Evolutionary conservation across 2,113 vertebrate genomes (phyloP).

Genomic region (Baryphthengus martii): DNA sequence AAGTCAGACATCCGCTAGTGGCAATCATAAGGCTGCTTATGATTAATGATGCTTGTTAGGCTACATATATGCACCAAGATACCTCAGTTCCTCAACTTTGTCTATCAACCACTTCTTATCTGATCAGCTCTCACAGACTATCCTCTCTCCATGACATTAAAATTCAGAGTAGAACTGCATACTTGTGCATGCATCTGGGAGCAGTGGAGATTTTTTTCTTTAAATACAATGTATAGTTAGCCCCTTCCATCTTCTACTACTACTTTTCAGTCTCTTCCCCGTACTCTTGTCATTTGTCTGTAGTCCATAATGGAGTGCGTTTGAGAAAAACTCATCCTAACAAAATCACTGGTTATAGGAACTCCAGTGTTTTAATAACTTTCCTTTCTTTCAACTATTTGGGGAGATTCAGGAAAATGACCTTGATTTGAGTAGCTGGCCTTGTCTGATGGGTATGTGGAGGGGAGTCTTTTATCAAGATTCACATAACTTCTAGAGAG

Average conservation of each 20-base stretch:
- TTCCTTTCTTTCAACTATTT: background rate
- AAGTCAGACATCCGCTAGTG: background rate
- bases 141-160: background rate
- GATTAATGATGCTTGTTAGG: background rate
- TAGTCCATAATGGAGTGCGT: background rate
- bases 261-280: background rate
- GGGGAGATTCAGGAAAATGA: background rate
- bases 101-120: background rate
- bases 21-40: background rate
- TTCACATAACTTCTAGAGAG: background rate
- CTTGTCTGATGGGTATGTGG: background rate
- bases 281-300: background rate
- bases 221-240: background rate
- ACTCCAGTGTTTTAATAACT: background rate
- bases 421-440: background rate
- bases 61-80: fast-evolving
- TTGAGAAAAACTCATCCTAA: background rate
- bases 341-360: background rate
- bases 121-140: background rate
- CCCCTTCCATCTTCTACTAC: background rate
- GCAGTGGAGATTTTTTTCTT: background rate
- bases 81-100: background rate
- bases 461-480: background rate
- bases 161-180: background rate
- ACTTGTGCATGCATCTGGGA: background rate